A percentile compares a stretch with the other conserved stretches of the same genome.
These are phyloP conservation scores for Ivindomyrus marchei DNA, from an alignment of 2,113 vertebrate genomes.

Conservation along the genomic window DNA sequence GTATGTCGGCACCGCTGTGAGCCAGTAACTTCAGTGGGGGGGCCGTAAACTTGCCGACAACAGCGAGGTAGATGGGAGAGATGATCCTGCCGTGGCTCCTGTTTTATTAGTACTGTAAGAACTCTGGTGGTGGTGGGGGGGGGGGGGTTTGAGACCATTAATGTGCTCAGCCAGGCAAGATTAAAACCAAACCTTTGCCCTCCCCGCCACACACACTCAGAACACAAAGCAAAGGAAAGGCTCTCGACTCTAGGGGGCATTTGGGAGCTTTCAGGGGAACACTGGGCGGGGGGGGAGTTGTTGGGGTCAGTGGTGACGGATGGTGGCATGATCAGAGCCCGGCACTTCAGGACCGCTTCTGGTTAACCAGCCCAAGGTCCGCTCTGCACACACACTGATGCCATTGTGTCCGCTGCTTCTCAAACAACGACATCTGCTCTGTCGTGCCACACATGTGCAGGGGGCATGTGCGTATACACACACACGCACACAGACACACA, in stretches of 20 bases:
- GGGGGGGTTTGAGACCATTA: background rate
- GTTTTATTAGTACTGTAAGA: background rate
- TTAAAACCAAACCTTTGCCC: background rate
- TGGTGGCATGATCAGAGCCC: background rate
- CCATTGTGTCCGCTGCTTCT: background rate
- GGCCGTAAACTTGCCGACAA: background rate
- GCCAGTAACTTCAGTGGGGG: conserved; percentile 25
- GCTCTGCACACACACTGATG: background rate
- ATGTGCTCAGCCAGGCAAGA: background rate
- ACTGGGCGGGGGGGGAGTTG: background rate
- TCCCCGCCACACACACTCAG: background rate
- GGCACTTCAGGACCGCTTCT: background rate
- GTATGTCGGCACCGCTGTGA: conserved; percentile 46
- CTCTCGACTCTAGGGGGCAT: background rate
- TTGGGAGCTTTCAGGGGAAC: background rate
- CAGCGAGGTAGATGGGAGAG: background rate
- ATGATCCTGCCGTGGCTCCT: background rate
- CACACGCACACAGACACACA: too few species aligned
- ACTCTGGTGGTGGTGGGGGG: background rate
- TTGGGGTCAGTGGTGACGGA: background rate
- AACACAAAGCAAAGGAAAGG: background rate
- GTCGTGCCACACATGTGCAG: background rate
- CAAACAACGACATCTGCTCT: conserved; percentile 36
- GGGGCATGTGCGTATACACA: background rate
- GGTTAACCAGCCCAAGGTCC: background rate